Conservation (phyloP, 2,797 vertebrate genomes). For the Syndactyla subalaris region DNA sequence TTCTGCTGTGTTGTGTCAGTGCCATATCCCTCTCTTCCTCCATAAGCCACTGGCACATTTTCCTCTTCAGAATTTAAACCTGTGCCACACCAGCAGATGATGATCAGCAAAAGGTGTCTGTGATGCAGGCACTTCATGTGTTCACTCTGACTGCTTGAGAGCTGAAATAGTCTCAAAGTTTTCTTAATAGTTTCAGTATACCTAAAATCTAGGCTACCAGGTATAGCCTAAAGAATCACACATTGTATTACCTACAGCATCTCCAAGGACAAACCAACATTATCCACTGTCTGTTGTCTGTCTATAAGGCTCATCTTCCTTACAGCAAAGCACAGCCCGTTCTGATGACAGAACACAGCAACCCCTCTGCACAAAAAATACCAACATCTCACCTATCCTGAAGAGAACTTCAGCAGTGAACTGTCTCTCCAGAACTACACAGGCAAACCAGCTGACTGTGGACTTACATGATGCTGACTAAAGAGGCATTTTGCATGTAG, state of each 20-base stretch:
- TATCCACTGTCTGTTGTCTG: not conserved
- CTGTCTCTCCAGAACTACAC: not conserved
- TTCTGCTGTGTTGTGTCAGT: not conserved
- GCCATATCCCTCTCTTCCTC: not conserved
- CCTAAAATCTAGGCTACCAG: not conserved
- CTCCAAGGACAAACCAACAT: not conserved
- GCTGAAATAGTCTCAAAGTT: not conserved
- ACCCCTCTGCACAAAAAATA: not conserved
- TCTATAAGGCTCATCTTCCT: not conserved
- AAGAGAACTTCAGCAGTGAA: not conserved
- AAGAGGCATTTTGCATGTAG: not conserved
- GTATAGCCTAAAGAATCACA: not conserved
- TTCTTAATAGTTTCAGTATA: not conserved
- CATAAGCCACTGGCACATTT: not conserved
- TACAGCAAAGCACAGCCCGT: not conserved
- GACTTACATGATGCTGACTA: not conserved
- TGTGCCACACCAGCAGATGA: not conserved
- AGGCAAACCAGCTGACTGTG: not conserved
- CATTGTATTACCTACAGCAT: not conserved
- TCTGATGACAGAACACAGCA: not conserved
- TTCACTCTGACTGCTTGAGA: not conserved
- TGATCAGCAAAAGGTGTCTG: not conserved
- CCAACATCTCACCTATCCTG: not conserved
- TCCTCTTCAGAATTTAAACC: not conserved
- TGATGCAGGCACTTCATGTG: rapidly evolving